phyloP scores from a whole-genome alignment of 2,888 invertebrate genomes.

The Eilema sororculum region DNA sequence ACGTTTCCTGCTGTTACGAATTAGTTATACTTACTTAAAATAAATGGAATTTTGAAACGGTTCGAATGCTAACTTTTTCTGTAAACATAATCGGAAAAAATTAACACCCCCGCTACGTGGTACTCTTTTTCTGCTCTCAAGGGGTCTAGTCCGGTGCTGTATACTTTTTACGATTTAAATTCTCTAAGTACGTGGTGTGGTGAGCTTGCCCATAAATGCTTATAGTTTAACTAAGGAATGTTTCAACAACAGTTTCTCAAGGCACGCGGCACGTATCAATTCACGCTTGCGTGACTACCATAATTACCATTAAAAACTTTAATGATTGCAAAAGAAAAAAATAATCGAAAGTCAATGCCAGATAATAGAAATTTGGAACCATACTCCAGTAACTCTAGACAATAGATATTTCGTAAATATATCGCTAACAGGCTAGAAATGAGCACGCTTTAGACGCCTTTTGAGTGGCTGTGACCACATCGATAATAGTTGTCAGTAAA shows the following conservation, averaged over 20 bases:
- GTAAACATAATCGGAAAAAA: too few relatives aligned
- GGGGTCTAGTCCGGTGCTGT: too few relatives aligned
- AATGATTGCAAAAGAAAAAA: conserved; percentile 68
- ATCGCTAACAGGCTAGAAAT: conserved; percentile 28
- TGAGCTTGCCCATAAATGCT: conserved; percentile 21
- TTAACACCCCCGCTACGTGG: too few relatives aligned
- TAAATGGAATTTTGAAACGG: neutral
- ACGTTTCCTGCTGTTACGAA: neutral
- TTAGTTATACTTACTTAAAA: neutral
- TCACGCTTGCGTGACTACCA: conserved; percentile 73
- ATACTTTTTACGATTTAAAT: neutral
- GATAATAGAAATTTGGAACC: conserved; percentile 67
- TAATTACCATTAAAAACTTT: conserved; percentile 65
- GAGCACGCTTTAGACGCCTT: neutral
- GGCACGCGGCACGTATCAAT: conserved; percentile 62
- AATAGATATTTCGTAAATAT: conserved; percentile 70
- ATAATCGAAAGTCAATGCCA: conserved; percentile 74
- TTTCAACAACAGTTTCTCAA: conserved; percentile 54
- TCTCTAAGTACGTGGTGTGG: neutral
- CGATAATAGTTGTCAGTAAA: neutral
- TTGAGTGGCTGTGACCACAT: neutral
- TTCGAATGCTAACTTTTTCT: too few relatives aligned
- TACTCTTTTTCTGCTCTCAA: too few relatives aligned
- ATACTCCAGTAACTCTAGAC: conserved; percentile 69
- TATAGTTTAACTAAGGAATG: conserved; percentile 37